Evolutionary conservation across 2,113 vertebrate genomes (phyloP), one percentile per base, ranked within the genome.

Genomic region (Corvus hawaiiensis): DNA sequence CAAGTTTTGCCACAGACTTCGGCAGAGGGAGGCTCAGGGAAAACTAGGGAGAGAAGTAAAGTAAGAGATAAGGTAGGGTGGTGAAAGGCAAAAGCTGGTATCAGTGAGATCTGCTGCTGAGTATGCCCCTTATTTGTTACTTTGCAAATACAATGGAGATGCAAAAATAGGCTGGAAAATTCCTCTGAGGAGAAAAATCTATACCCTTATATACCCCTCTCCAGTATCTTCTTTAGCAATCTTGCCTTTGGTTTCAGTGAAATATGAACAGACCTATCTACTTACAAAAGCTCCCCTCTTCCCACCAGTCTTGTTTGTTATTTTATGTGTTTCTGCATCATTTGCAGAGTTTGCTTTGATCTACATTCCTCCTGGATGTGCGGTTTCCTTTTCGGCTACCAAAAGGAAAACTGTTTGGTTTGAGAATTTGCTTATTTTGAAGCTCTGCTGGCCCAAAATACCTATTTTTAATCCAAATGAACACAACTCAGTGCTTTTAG

Each of bases 321-420:
- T 98, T 98, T 98, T 98, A 98, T 98, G 97, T 97, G 96, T 98
- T 98, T 98, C 98, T 98, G 98, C 98, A 98, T 98, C 98, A 98
- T 98, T 98, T 98, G 98, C 96, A 98, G 93, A 94, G 97, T 97
- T 96, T 71, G 86, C 98, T 98, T 98, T 98, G 98, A 98, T 98
- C 98, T 97, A 90, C 97, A 98, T 98, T 98, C 98, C 97, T 98
- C 94, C 96, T 98, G 96, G 97, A 98, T 98, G 96, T 98, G 98
- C 8, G 46, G 97, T 98, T 98, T 98, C 98, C 98, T 98, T 98
- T 98, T 97, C 89, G 11, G 95, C 96, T 97, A 98, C 97, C 96
- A 98, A 98, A 98, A 98, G 98, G 97, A 98, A 98, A 98, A 97
- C 97, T 96, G 95, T 96, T 98, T 97, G 97, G 98, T 98, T 98